Evolutionary conservation across 2,797 vertebrate genomes (phyloP).

Genomic region (Cygnus olor): DNA sequence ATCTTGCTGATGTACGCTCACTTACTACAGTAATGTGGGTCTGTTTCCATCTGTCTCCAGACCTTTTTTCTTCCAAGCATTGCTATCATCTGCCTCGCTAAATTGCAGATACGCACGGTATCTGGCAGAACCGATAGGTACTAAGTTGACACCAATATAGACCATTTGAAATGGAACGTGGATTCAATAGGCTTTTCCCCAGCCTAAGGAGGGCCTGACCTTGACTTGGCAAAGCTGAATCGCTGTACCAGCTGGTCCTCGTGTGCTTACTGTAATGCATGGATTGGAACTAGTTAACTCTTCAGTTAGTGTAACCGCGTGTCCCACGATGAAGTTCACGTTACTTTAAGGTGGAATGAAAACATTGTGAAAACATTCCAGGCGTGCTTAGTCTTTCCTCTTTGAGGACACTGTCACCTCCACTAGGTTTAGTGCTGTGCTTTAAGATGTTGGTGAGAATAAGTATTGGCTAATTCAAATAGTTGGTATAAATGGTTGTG

Average conservation of each 20-base stretch:
- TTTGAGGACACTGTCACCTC: conserved; percentile 36
- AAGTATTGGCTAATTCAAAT: conserved; percentile 57
- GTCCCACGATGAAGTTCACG: not conserved
- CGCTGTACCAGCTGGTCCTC: not conserved
- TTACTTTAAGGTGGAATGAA: conserved; percentile 22
- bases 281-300: conserved; percentile 4
- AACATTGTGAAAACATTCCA: conserved; percentile 49
- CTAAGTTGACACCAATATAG: rapidly evolving
- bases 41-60: not conserved
- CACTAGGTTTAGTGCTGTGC: conserved; percentile 68
- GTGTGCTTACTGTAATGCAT: not conserved
- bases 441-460: conserved; percentile 61
- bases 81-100: not conserved
- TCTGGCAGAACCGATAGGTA: not conserved
- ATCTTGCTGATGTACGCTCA: not conserved
- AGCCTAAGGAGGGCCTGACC: not conserved
- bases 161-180: rapidly evolving
- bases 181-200: not conserved
- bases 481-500: conserved; percentile 56
- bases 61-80: not conserved
- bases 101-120: rapidly evolving
- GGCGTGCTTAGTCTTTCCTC: conserved; percentile 47
- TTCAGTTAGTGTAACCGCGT: not conserved
- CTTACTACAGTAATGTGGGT: not conserved
- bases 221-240: not conserved